Base-by-base conservation (phyloP, 2,113 vertebrate species). In the Calonectris borealis region DNA sequence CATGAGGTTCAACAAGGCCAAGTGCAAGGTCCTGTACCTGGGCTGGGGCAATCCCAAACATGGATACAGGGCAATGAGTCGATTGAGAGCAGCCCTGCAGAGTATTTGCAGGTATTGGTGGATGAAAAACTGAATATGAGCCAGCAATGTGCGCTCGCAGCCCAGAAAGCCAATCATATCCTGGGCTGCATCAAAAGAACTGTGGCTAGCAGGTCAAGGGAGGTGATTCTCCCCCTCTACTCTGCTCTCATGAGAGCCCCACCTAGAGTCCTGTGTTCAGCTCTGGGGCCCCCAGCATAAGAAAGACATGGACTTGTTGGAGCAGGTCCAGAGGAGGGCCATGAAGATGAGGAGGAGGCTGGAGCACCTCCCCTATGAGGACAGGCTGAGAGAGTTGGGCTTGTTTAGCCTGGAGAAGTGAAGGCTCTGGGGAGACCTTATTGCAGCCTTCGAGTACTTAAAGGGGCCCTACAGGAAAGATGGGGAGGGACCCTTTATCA, bases 61-160 rank as follows among this genome's bases (percentile, higher is more conserved):
- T n/a, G n/a, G n/a, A n/a, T n/a, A n/a, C n/a, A n/a, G n/a, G n/a
- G n/a, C n/a, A n/a, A n/a, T n/a, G n/a, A n/a, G n/a, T n/a, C n/a
- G n/a, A n/a, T n/a, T n/a, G n/a, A n/a, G n/a, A n/a, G n/a, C n/a
- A n/a, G n/a, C n/a, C n/a, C n/a, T n/a, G n/a, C n/a, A n/a, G n/a
- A n/a, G n/a, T n/a, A n/a, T 25, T 19, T 51, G 11, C 21, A 9
- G 4, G 3, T 51, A 18, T 4, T n/a, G 7, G 3, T 46, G 24
- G 27, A 49, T 48, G 14, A 48, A 40, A 70, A 55, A 5, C 7
- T 42, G 7, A 16, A 22, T 6, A 29, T 49, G 46, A 70, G 3
- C 3, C 7, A 2, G 11, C 34, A 55, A 25, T 22, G 32, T 69
- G 26, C 0, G 2, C 16, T 76, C 1, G 10, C 27, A 68, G 26